Evolutionary conservation across 23 tunicate genomes (phyloP).

Genomic region (Trididemnum nubilum): DNA sequence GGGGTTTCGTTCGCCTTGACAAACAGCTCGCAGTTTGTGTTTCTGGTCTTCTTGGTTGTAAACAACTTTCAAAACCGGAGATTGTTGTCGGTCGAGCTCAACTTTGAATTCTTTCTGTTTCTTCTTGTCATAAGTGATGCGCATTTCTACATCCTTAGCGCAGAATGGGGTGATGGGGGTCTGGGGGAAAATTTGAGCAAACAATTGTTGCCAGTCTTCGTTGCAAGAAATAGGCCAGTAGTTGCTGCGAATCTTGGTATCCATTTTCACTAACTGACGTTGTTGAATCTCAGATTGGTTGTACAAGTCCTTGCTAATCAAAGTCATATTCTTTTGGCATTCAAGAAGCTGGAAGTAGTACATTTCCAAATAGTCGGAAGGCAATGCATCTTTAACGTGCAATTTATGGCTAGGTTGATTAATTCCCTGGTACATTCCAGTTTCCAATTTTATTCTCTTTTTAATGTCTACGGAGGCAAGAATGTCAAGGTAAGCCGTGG

Average conservation of each 20-base stretch:
- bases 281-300: neutral
- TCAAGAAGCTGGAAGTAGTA: neutral
- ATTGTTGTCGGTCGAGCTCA: neutral
- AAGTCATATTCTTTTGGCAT: conserved; percentile 11
- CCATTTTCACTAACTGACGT: conserved; percentile 4
- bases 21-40: neutral
- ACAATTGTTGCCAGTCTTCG: conserved; percentile 1
- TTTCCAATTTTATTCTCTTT: neutral
- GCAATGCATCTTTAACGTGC: neutral
- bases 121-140: neutral
- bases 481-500: neutral
- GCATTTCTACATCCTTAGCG: neutral
- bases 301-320: neutral
- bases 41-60: neutral
- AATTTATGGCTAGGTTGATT: neutral
- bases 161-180: conserved; percentile 13
- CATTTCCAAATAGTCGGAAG: neutral
- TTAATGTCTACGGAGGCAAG: neutral
- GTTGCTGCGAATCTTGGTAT: conserved; percentile 12
- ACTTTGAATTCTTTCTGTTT: neutral
- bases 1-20: neutral
- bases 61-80: neutral
- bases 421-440: conserved; percentile 16
- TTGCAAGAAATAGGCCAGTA: conserved; percentile 16
- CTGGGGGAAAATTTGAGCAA: conserved; percentile 4